A percentile compares a stretch with the other conserved stretches of the same genome.
phyloP scores from a whole-genome alignment of 2,797 vertebrate species.

The Myripristis jacobus region DNA sequence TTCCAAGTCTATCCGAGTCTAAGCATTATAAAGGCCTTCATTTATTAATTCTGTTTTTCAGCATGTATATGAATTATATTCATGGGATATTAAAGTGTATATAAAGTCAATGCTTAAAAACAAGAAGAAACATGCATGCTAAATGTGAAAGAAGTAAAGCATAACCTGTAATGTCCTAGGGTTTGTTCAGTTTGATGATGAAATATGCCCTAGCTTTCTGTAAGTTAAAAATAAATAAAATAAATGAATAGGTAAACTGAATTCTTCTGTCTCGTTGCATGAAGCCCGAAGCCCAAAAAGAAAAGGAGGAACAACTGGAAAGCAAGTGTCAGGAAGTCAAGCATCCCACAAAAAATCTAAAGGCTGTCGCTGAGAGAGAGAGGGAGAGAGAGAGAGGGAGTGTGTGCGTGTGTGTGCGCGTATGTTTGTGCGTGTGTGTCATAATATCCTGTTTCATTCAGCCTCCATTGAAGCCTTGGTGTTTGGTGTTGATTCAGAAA shows the following conservation, averaged over 20 bases:
- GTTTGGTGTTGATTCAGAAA: conserved; percentile 60
- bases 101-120: neutral
- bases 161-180: neutral
- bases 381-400: too few relatives aligned
- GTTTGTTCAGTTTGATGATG: neutral
- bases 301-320: conserved; percentile 19
- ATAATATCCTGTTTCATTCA: conserved; percentile 40
- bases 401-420: too few relatives aligned
- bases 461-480: conserved; percentile 8
- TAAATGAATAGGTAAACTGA: too few relatives aligned
- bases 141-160: conserved; percentile 8
- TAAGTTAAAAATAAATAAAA: too few relatives aligned
- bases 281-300: conserved; percentile 14
- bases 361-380: conserved; percentile 10
- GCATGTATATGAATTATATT: neutral
- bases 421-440: neutral
- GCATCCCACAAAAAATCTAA: conserved; percentile 16
- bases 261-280: conserved; percentile 15
- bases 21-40: neutral
- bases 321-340: conserved; percentile 10
- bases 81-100: neutral
- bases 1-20: neutral
- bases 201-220: conserved; percentile 2
- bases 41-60: conserved; percentile 5
- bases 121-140: neutral